phyloP scores from a whole-genome alignment of 1,140 invertebrate genomes.

The Pogonomyrmex barbatus region DNA sequence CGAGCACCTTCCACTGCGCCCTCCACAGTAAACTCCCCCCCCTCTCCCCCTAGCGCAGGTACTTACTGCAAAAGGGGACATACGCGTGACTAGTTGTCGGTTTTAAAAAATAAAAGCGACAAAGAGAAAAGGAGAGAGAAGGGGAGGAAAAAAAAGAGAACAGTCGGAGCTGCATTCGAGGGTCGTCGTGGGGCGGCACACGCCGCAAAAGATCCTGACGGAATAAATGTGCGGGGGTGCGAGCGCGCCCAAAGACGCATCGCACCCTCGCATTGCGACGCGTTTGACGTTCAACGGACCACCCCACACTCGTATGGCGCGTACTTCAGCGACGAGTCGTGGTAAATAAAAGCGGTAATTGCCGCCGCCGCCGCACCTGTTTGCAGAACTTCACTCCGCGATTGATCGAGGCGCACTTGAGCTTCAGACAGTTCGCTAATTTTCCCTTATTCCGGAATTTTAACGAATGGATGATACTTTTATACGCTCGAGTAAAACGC shows the following conservation, averaged over 20 bases:
- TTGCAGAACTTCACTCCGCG: neutral
- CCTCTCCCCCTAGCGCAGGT: no score
- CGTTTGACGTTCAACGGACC: slow-evolving; percentile 55
- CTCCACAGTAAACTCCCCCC: neutral
- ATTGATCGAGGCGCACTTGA: slow-evolving; percentile 15
- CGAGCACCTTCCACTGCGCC: slow-evolving; percentile 25
- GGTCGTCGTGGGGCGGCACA: slow-evolving; percentile 51
- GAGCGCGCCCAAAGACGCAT: slow-evolving; percentile 30
- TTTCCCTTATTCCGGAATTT: neutral
- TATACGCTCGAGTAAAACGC: neutral
- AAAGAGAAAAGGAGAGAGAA: neutral
- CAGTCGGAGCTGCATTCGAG: slow-evolving; percentile 34
- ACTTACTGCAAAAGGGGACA: slow-evolving; percentile 40
- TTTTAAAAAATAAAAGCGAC: slow-evolving; percentile 19
- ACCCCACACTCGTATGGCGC: neutral
- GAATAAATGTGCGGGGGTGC: slow-evolving; percentile 43
- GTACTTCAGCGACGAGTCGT: slow-evolving; percentile 27
- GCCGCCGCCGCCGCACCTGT: slow-evolving; percentile 12
- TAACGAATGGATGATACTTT: neutral
- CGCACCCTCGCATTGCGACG: slow-evolving; percentile 32
- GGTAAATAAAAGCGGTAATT: slow-evolving; percentile 46
- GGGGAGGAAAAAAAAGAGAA: slow-evolving; percentile 29
- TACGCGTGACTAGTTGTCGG: slow-evolving; percentile 36
- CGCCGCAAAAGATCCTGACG: slow-evolving; percentile 47
- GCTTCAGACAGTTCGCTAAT: slow-evolving; percentile 4